phyloP scores from a whole-genome alignment of 53 echinoderm and acorn worm genomes.

The Crossaster papposus region DNA sequence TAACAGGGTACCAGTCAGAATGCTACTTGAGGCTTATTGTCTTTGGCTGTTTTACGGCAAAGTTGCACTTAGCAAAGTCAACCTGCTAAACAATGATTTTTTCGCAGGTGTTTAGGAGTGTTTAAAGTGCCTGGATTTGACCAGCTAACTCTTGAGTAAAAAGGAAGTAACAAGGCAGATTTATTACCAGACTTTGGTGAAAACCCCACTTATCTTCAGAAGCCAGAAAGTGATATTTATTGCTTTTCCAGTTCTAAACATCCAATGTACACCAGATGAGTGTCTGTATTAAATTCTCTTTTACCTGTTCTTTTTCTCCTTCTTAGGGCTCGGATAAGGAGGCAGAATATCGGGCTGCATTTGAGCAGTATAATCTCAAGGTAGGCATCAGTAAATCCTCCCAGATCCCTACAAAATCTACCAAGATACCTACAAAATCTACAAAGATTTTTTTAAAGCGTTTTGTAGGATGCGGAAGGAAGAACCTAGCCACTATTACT shows the following conservation, averaged over 20 bases:
- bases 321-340: slow-evolving; percentile 53
- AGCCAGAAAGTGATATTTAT: neutral
- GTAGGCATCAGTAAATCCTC: slow-evolving; percentile 64
- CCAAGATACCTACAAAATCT: no score
- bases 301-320: neutral
- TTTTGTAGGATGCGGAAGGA: no score
- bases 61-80: no score
- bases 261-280: neutral
- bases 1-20: no score
- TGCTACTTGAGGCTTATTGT: no score
- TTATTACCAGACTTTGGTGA: neutral
- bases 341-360: slow-evolving; percentile 86
- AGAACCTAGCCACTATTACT: no score
- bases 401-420: no score
- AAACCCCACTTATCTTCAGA: neutral
- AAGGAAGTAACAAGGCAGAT: neutral
- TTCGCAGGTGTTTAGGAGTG: no score
- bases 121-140: neutral
- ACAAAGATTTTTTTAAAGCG: no score
- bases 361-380: slow-evolving; percentile 98
- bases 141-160: neutral
- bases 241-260: neutral
- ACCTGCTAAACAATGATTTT: no score
- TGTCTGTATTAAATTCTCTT: neutral
- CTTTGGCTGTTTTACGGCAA: no score